phyloP scores from a whole-genome alignment of 2,113 vertebrate genomes.

The Saccopteryx bilineata region DNA sequence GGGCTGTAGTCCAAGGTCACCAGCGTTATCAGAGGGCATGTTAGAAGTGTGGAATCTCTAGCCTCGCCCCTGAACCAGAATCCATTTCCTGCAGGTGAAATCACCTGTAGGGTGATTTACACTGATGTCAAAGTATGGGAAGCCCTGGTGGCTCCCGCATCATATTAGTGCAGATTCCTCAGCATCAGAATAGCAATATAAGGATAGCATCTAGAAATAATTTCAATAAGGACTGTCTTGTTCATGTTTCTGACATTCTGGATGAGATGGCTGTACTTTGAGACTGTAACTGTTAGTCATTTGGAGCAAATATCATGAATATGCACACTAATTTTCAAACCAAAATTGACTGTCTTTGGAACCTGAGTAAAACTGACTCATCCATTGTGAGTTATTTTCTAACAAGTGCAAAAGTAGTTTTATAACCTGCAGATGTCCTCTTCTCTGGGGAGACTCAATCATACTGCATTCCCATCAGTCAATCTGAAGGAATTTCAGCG shows the following conservation, averaged over 20 bases:
- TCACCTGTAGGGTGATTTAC: neutral
- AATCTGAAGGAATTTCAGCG: constrained; percentile 64
- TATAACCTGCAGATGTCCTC: constrained; percentile 54
- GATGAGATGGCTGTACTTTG: neutral
- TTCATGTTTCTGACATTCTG: neutral
- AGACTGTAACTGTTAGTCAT: neutral
- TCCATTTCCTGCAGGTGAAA: neutral
- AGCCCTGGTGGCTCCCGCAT: neutral
- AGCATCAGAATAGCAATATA: neutral
- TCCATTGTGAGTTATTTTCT: neutral
- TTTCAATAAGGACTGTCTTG: neutral
- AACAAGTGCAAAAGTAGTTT: constrained; percentile 48
- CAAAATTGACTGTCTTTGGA: constrained; percentile 21
- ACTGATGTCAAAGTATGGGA: neutral
- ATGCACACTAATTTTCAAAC: neutral
- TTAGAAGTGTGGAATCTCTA: neutral
- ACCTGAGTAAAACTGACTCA: constrained; percentile 36
- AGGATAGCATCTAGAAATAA: neutral
- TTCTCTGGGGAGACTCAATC: constrained; percentile 65
- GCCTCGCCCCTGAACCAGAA: neutral
- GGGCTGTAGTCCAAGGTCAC: neutral
- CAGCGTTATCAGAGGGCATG: neutral
- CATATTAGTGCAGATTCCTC: neutral
- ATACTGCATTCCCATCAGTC: constrained; percentile 57
- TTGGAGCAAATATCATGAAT: neutral